phyloP scores from a whole-genome alignment of 2,888 invertebrate species.

The Zhuqinia jingwanae region DNA sequence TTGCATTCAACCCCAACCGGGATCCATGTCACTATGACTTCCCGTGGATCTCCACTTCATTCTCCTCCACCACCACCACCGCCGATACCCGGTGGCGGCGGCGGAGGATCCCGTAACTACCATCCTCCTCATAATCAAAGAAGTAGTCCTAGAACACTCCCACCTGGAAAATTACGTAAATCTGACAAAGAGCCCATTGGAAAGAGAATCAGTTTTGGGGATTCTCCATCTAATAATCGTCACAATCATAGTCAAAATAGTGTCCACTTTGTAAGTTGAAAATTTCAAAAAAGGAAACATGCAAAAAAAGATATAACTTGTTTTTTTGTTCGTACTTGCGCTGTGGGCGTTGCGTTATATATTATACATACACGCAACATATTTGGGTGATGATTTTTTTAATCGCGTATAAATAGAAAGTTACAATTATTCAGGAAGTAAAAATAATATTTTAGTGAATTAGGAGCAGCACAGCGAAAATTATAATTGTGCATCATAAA shows the following conservation, averaged over 20 bases:
- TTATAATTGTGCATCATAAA: too few relatives aligned
- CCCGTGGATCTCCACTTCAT: constrained; percentile 77
- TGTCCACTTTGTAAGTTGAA: constrained; percentile 78
- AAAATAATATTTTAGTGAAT: too few relatives aligned
- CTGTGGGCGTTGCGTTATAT: neutral
- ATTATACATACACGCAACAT: neutral
- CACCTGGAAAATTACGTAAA: constrained; percentile 63
- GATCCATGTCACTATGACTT: constrained; percentile 79
- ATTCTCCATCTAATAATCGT: constrained; percentile 74
- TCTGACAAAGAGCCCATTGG: constrained; percentile 74
- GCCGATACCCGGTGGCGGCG: constrained; percentile 55
- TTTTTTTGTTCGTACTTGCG: constrained; percentile 20
- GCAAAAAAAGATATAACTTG: constrained; percentile 27
- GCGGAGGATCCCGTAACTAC: neutral
- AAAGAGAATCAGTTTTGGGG: constrained; percentile 79
- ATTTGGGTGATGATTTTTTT: neutral
- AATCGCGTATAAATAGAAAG: constrained; percentile 11
- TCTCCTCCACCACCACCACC: constrained; percentile 75
- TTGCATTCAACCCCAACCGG: constrained; percentile 77
- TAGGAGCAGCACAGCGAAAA: too few relatives aligned
- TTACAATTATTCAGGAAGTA: neutral
- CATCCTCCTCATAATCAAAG: constrained; percentile 8
- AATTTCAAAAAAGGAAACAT: constrained; percentile 27
- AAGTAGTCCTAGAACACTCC: constrained; percentile 56
- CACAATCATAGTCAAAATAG: constrained; percentile 77